A percentile compares a stretch with the other conserved stretches of the same genome.
phyloP scores from a whole-genome alignment of 2,797 vertebrate species.

The Mormyrops boulengeri region DNA sequence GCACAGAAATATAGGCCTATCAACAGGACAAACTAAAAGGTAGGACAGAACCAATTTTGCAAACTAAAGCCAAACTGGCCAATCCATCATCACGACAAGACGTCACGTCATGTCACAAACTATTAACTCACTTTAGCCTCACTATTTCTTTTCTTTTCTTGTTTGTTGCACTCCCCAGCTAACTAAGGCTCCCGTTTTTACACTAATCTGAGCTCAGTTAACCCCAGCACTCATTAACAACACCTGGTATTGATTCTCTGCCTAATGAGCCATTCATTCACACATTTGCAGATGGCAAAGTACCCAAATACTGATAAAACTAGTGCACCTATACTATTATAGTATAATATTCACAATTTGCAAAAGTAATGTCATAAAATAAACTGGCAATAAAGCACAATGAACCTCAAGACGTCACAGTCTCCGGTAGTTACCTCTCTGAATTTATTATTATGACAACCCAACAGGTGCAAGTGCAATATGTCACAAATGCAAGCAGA shows the following conservation, averaged over 20 bases:
- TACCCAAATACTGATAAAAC: constrained; percentile 7
- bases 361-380: neutral
- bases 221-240: constrained; percentile 4
- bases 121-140: neutral
- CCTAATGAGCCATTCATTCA: constrained; percentile 8
- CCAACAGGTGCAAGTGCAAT: neutral
- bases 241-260: constrained; percentile 1
- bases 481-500: neutral
- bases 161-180: neutral
- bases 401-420: neutral
- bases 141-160: neutral
- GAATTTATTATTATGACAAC: neutral
- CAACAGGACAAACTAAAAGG: neutral
- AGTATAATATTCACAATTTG: neutral
- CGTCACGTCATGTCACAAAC: neutral
- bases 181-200: neutral
- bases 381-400: neutral
- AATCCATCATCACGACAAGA: neutral
- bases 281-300: neutral
- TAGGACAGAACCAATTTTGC: neutral
- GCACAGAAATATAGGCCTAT: neutral
- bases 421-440: neutral
- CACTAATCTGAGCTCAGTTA: neutral
- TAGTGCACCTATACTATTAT: neutral
- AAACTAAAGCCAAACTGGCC: neutral